phyloP scores from a whole-genome alignment of 2,113 vertebrate genomes.

The Chrysemys picta region DNA sequence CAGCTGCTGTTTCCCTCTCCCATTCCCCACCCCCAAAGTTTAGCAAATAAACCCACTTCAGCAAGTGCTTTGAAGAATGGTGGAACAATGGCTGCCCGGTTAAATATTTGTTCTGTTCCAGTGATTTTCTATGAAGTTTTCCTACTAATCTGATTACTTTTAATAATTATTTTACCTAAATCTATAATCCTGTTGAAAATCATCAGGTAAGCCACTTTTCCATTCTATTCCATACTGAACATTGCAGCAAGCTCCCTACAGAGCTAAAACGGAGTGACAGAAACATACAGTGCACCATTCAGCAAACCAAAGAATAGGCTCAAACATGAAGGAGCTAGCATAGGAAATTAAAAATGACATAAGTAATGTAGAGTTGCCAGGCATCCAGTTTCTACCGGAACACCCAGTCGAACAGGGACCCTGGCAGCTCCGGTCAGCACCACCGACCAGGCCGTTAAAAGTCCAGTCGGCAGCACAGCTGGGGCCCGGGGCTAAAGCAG shows the following conservation, averaged over 20 bases:
- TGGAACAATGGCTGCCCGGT: not conserved
- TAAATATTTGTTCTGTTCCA: not conserved
- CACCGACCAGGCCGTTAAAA: too few relatives aligned
- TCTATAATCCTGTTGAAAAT: constrained; percentile 57
- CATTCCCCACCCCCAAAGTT: not conserved
- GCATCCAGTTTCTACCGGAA: too few relatives aligned
- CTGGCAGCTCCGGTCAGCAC: too few relatives aligned
- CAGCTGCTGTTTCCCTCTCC: not conserved
- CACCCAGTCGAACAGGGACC: too few relatives aligned
- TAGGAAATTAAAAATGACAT: constrained; percentile 45
- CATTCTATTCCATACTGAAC: constrained; percentile 33
- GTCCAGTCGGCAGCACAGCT: too few relatives aligned
- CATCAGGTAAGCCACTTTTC: constrained; percentile 53
- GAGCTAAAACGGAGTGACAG: constrained; percentile 47
- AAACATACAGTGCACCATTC: not conserved
- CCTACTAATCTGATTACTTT: not conserved
- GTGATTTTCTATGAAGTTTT: not conserved
- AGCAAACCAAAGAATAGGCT: constrained; percentile 48
- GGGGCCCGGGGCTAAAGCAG: too few relatives aligned
- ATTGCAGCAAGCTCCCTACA: constrained; percentile 26
- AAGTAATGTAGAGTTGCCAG: constrained; percentile 33
- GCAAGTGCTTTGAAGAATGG: not conserved
- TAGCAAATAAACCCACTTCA: not conserved
- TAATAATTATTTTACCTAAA: constrained; percentile 35
- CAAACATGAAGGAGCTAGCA: constrained; percentile 42